Conservation (phyloP, 2,113 vertebrate species). For the Halichoerus grypus region DNA sequence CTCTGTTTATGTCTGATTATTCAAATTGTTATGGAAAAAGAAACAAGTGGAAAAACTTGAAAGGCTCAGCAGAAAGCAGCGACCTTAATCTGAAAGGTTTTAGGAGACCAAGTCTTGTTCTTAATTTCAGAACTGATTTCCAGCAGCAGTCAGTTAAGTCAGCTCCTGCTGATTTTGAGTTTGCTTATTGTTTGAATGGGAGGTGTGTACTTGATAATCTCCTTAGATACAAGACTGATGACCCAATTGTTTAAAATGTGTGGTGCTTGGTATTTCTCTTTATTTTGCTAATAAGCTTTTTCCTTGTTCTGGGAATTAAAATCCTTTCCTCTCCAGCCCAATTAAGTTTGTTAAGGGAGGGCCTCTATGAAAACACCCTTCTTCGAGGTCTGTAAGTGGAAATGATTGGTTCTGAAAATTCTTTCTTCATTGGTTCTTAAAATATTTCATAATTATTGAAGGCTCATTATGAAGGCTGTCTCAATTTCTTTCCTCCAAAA, state of each 20-base stretch:
- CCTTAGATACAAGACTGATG: conserved; percentile 78
- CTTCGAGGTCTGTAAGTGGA: conserved; percentile 69
- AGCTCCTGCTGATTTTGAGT: not conserved
- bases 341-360: conserved; percentile 80
- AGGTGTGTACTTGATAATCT: conserved; percentile 85
- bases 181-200: not conserved
- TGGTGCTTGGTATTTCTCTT: conserved; percentile 82
- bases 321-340: conserved; percentile 81
- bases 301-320: conserved; percentile 82
- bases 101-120: not conserved
- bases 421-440: conserved; percentile 58
- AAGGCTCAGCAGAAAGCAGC: not conserved
- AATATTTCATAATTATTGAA: conserved; percentile 58
- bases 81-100: not conserved
- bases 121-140: conserved; percentile 4
- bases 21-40: not conserved
- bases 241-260: conserved; percentile 81
- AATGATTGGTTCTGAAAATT: conserved; percentile 80
- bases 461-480: conserved; percentile 66
- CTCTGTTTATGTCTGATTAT: not conserved
- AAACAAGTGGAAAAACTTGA: not conserved
- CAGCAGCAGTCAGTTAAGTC: not conserved
- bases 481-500: conserved; percentile 71
- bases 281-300: conserved; percentile 86
- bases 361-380: conserved; percentile 67